Conservation (phyloP, 2,888 invertebrate genomes). For the Zygothrica quintamaculata region DNA sequence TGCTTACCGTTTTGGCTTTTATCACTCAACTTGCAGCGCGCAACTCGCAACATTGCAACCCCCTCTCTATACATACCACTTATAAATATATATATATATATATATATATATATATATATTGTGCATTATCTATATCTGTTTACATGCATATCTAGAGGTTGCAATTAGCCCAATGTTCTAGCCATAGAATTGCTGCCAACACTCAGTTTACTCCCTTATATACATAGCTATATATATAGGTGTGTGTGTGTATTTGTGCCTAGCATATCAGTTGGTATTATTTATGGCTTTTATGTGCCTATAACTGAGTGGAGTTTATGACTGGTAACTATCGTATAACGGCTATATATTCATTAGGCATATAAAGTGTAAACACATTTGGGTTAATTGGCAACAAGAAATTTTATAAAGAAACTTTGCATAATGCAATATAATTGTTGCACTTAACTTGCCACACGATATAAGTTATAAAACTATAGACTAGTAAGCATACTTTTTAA, state of each 20-base stretch:
- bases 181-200: too few relatives aligned
- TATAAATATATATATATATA: slow-evolving; percentile 6
- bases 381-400: slow-evolving; percentile 54
- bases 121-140: slow-evolving; percentile 14
- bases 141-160: slow-evolving; percentile 9
- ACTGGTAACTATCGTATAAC: slow-evolving; percentile 18
- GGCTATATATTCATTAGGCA: slow-evolving; percentile 6
- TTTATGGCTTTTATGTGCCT: slow-evolving; percentile 4
- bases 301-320: background rate
- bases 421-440: slow-evolving; percentile 8
- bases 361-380: slow-evolving; percentile 22
- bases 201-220: background rate
- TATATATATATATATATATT: too few relatives aligned
- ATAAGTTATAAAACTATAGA: too few relatives aligned
- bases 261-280: background rate
- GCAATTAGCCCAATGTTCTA: background rate
- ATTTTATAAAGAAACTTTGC: too few relatives aligned
- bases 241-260: background rate
- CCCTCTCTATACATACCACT: slow-evolving; percentile 6
- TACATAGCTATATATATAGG: too few relatives aligned
- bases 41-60: slow-evolving; percentile 12
- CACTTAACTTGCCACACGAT: too few relatives aligned
- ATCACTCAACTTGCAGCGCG: slow-evolving; percentile 52
- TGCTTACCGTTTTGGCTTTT: slow-evolving; percentile 49
- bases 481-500: too few relatives aligned